Evolutionary conservation across 2,888 invertebrate genomes (phyloP), one percentile per base, ranked within the genome.

Genomic region (Acleris cristana): DNA sequence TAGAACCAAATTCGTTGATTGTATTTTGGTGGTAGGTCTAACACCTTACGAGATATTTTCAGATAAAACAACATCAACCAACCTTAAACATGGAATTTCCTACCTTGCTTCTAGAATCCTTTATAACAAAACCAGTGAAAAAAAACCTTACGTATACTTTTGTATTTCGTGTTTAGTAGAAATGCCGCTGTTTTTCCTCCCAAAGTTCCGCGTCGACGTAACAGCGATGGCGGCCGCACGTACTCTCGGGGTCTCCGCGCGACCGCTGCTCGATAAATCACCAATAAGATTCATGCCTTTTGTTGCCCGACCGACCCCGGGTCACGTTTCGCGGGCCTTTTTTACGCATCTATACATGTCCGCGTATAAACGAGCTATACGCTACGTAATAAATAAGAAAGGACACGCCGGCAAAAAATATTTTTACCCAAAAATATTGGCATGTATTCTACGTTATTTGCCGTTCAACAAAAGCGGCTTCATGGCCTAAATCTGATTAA

Each of bases 211-310:
- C 21, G 18, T 8, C 56, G 44, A 21, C 23, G 18, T 48, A 49
- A 48, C 58, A 23, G 48, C 54, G 55, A 44, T 56, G 49, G 66
- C 55, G 21, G 54, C 14, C 64, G 56, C 54, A 58, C 63, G 67
- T 67, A 44, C 44, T 44, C 34, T 40, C 23, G 57, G 53, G 30
- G 64, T 51, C 56, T 18, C 48, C 21, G 21, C 55, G 57, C 60
- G 63, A 52, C 65, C 62, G 65, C 48, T 72, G 73, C 72, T 71
- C 74, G 72, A 79, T 87, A 86, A 86, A 86, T 87, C 84, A 86
- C 81, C 81, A 82, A 83, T 79, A 83, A 85, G 82, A 86, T 85
- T 84, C 86, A 84, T 83, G 79, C 76, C 77, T 73, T 78, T 78
- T 79, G 79, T 80, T 81, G 78, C 82, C 78, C 79, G 73, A 72